A percentile compares a stretch with the other conserved stretches of the same genome.
phyloP scores from a whole-genome alignment of 2,797 vertebrate species.

The Sternotherus odoratus region DNA sequence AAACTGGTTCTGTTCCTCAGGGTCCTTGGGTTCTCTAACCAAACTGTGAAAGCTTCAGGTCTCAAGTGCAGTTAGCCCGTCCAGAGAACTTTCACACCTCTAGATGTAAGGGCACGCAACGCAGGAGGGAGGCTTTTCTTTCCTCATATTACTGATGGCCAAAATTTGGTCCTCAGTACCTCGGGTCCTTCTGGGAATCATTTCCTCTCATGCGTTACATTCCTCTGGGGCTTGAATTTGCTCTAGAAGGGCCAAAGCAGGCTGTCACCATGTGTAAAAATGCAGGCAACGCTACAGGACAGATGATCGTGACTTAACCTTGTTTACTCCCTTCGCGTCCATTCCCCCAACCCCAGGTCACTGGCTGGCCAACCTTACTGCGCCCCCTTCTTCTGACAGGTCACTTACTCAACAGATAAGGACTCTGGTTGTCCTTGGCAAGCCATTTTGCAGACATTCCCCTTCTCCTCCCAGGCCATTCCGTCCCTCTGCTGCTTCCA shows the following conservation, averaged over 20 bases:
- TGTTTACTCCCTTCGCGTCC: not conserved
- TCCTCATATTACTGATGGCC: not conserved
- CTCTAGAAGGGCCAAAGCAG: not conserved
- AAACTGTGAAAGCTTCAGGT: not conserved
- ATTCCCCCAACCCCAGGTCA: not conserved
- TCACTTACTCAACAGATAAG: not conserved
- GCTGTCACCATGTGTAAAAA: not conserved
- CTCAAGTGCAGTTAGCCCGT: not conserved
- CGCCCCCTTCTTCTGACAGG: not conserved
- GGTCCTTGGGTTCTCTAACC: not conserved
- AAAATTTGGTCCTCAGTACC: not conserved
- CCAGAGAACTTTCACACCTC: not conserved
- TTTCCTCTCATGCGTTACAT: not conserved
- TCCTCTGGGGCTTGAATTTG: not conserved
- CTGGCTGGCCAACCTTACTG: constrained; percentile 23
- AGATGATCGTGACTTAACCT: not conserved
- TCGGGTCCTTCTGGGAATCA: not conserved
- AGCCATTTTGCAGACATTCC: not conserved
- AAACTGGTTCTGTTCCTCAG: not conserved
- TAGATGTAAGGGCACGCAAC: not conserved
- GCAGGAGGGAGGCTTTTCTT: not conserved
- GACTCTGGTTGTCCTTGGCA: not conserved
- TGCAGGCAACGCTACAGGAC: not conserved
- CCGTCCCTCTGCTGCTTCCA: not conserved
- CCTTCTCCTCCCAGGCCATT: constrained; percentile 10